Percentiles rank a stretch among this genome's conserved stretches.
Evolutionary conservation across 2,797 vertebrate species (phyloP).

Genomic region (Scleropages formosus): DNA sequence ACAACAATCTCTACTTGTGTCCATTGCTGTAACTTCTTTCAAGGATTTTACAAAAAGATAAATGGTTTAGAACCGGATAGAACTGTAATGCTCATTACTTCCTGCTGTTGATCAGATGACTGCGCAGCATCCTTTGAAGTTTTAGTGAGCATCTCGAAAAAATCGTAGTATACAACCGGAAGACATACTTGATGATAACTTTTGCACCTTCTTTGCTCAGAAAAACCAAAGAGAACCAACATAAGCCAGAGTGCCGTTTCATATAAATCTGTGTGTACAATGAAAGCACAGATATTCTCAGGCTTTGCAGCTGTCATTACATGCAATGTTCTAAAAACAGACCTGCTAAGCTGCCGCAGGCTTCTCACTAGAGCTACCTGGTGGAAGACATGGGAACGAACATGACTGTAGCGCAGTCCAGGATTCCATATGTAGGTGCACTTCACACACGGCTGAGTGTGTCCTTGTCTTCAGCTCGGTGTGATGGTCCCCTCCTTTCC

Average conservation of each 20-base stretch:
- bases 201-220: no score
- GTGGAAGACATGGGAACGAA: conserved; percentile 25
- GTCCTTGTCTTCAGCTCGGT: not conserved
- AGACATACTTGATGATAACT: no score
- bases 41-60: no score
- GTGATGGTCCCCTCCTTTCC: not conserved
- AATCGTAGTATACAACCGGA: not conserved
- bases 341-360: conserved; percentile 42
- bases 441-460: not conserved
- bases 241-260: conserved; percentile 24
- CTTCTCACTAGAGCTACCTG: conserved; percentile 32
- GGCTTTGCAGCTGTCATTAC: conserved; percentile 45
- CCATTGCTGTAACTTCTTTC: no score
- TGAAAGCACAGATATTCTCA: conserved; percentile 39
- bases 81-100: not conserved
- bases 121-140: not conserved
- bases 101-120: not conserved
- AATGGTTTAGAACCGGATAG: no score
- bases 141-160: not conserved
- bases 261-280: conserved; percentile 16
- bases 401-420: not conserved
- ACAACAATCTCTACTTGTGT: no score
- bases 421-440: conserved; percentile 12
- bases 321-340: conserved; percentile 49
- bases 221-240: not conserved